Evolutionary conservation across 2,888 invertebrate genomes (phyloP), one percentile per base, ranked within the genome.

Genomic region (Yponomeuta sedellus): DNA sequence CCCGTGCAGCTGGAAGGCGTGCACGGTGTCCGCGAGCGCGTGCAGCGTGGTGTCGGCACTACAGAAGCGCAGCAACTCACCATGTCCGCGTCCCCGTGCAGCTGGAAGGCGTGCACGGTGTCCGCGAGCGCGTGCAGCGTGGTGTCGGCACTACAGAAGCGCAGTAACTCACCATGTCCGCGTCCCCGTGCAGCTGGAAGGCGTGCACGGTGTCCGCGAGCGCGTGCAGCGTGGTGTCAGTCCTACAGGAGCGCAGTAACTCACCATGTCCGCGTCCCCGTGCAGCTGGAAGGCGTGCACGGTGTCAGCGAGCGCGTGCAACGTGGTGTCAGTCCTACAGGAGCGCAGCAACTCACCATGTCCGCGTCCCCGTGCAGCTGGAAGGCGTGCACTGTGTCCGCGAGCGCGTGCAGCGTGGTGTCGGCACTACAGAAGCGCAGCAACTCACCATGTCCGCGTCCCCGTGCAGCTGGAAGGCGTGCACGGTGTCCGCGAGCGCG

Each of bases 111-210:
- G 78, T 98, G 97, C 75, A 98, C 94, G 40, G 97, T 96, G 82
- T 98, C 98, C 0, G 98, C 96, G 44, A 98, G 88, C 3, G 97
- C 97, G 74, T 97, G 96, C 65, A 97, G 93, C 56, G 96, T 96
- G 67, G 96, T 95, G 77, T 98, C 98, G 0, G 2, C 28, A 5
- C n/a, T n/a, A n/a, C 28, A 5, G 28, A 2, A 28, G 5, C 28
- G 3, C 2, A 28, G 5, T 5, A 2, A 28, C 86, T 80, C 62
- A 93, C 92, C 76, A 92, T 91, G 10, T 82, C 82, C 0, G 82
- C 75, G 71, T 93, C 93, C 0, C 91, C 82, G 69, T 90, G 85
- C 74, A 91, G 69, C 66, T 96, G 95, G 84, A 97, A 97, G 0
- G 97, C 97, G 78, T 98, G 28, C 28, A 28, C 28, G 28, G 28